These are phyloP conservation scores for Karalla daura DNA, from an alignment of 2,797 vertebrate genomes.

Conservation along the genomic window DNA sequence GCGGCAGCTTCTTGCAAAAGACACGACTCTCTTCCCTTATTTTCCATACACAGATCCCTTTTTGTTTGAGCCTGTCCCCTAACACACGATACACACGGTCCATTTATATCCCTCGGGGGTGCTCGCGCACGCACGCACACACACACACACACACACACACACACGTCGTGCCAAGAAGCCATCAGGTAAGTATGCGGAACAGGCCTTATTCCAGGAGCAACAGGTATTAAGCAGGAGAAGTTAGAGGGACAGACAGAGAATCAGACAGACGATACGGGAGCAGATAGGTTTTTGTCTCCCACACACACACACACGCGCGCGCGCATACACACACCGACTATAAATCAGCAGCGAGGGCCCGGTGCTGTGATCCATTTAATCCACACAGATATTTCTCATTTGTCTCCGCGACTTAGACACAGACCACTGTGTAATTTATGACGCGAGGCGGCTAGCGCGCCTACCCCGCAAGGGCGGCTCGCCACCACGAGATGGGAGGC, in stretches of 20 bases:
- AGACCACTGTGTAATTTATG: conserved; percentile 21
- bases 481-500: too few species aligned
- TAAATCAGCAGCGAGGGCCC: neutral
- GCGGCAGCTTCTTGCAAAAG: neutral
- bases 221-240: conserved; percentile 45
- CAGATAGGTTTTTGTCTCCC: neutral
- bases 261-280: conserved; percentile 32
- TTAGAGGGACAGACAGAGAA: conserved; percentile 18
- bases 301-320: conserved; percentile 35
- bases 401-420: conserved; percentile 36
- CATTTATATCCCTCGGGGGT: conserved; percentile 32
- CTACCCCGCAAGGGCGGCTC: too few species aligned
- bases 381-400: conserved; percentile 63
- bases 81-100: conserved; percentile 51
- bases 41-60: conserved; percentile 37
- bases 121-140: conserved; percentile 14
- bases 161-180: conserved; percentile 48
- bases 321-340: conserved; percentile 19
- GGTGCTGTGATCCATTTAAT: conserved; percentile 58
- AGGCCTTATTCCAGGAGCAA: conserved; percentile 22
- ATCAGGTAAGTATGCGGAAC: conserved; percentile 57
- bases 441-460: neutral
- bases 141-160: conserved; percentile 31
- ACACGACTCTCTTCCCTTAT: neutral
- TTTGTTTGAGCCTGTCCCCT: conserved; percentile 37